Conservation (phyloP, 2,113 vertebrate genomes). For the Leptobrachium leishanense region DNA sequence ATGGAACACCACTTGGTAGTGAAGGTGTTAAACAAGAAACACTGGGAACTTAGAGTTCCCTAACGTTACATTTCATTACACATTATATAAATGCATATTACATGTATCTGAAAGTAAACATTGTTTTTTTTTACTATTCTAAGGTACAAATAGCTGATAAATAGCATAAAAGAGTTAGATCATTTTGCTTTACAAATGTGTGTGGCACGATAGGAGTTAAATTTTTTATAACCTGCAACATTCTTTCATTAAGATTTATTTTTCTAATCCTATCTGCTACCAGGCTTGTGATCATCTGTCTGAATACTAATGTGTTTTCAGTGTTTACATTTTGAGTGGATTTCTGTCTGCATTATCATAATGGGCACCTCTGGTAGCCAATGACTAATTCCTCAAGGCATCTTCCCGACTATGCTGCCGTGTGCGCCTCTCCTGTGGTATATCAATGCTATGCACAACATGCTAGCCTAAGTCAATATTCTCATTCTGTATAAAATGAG, state of each 20-base stretch:
- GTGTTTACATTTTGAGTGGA: slow-evolving; percentile 13
- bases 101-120: too few relatives aligned
- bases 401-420: neutral
- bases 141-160: too few relatives aligned
- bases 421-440: neutral
- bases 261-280: slow-evolving; percentile 16
- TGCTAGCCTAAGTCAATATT: neutral
- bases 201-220: slow-evolving; percentile 5
- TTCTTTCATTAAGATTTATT: slow-evolving; percentile 20
- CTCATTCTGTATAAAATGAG: neutral
- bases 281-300: slow-evolving; percentile 28
- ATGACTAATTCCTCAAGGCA: slow-evolving; percentile 16
- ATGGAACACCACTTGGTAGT: too few relatives aligned
- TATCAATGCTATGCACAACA: slow-evolving; percentile 16
- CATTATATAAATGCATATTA: too few relatives aligned
- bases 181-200: too few relatives aligned
- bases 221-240: neutral
- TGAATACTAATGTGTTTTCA: slow-evolving; percentile 29
- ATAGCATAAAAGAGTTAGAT: too few relatives aligned
- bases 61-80: too few relatives aligned
- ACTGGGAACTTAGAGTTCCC: too few relatives aligned
- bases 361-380: slow-evolving; percentile 8
- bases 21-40: too few relatives aligned
- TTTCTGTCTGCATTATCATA: slow-evolving; percentile 14
- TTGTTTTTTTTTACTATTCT: too few relatives aligned